Conservation (phyloP, 2,797 vertebrate species). For the Synanceia verrucosa region DNA sequence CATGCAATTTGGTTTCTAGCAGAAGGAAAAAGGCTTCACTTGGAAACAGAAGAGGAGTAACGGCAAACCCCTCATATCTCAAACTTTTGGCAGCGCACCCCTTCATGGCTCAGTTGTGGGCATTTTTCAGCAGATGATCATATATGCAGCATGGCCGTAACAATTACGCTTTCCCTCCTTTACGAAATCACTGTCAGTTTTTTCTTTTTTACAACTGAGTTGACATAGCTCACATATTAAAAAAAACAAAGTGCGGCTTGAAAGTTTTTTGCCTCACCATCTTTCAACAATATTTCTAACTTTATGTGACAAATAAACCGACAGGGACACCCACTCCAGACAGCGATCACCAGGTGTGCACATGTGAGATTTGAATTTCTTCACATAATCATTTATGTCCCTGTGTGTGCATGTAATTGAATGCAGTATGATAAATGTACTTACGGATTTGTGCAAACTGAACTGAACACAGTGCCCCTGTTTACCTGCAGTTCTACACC, state of each 20-base stretch:
- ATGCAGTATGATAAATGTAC: background rate
- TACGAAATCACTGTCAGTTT: constrained; percentile 3
- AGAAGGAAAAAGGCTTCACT: constrained; percentile 23
- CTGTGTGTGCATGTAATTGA: background rate
- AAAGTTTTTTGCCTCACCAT: background rate
- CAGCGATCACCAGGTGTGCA: background rate
- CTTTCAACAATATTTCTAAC: background rate
- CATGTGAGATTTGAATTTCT: background rate
- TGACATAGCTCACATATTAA: background rate
- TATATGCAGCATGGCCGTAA: constrained; percentile 1
- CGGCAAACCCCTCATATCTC: constrained; percentile 32
- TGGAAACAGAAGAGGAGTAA: constrained; percentile 43
- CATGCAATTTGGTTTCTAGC: constrained; percentile 15
- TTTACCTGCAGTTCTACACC: too few species aligned
- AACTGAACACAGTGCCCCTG: background rate
- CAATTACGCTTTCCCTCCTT: constrained; percentile 23
- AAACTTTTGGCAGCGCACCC: constrained; percentile 18
- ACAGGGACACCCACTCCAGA: background rate
- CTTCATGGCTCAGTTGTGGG: constrained; percentile 22
- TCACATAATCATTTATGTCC: background rate
- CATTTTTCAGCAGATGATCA: constrained; percentile 35
- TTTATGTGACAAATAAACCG: background rate
- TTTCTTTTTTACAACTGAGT: background rate
- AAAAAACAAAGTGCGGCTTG: too few species aligned
- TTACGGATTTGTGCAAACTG: too few species aligned